Percentiles rank a stretch among this genome's conserved stretches.
Evolutionary conservation across 2,797 vertebrate genomes (phyloP).

Genomic region (Phrynocephalus guinanensis): DNA sequence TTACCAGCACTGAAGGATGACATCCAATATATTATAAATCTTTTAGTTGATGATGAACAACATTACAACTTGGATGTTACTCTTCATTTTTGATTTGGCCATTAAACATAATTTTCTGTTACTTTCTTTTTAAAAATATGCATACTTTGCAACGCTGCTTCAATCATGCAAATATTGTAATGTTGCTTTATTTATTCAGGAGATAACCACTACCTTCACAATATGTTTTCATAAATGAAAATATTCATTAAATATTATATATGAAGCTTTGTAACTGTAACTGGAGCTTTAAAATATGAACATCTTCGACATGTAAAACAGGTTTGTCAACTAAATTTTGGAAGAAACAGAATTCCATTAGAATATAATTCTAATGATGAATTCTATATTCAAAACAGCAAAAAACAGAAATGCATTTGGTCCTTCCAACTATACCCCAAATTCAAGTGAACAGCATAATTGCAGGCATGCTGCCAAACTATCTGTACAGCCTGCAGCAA

Average conservation of each 20-base stretch:
- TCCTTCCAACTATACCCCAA: slow-evolving; percentile 2
- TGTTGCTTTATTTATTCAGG: neutral
- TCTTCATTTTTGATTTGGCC: neutral
- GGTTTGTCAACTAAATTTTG: neutral
- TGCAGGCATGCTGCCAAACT: slow-evolving; percentile 29
- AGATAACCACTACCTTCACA: neutral
- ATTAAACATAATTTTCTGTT: neutral
- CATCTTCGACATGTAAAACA: neutral
- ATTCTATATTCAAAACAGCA: slow-evolving; percentile 11
- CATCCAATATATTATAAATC: too few relatives aligned
- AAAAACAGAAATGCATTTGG: slow-evolving; percentile 16
- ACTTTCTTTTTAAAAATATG: neutral
- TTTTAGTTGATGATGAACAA: neutral
- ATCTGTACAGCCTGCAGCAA: slow-evolving; percentile 29
- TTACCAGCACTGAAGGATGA: too few relatives aligned
- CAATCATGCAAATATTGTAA: neutral
- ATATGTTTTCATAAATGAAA: neutral
- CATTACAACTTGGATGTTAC: neutral
- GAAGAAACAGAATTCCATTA: slow-evolving; percentile 17
- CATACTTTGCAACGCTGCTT: neutral
- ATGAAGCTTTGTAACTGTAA: neutral
- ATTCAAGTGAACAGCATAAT: slow-evolving; percentile 39
- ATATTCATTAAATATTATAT: neutral
- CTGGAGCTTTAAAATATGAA: slow-evolving; percentile 3
- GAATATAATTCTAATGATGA: slow-evolving; percentile 8